Base-by-base conservation (phyloP, 2,888 invertebrate species). In the Cephus nigrinus region DNA sequence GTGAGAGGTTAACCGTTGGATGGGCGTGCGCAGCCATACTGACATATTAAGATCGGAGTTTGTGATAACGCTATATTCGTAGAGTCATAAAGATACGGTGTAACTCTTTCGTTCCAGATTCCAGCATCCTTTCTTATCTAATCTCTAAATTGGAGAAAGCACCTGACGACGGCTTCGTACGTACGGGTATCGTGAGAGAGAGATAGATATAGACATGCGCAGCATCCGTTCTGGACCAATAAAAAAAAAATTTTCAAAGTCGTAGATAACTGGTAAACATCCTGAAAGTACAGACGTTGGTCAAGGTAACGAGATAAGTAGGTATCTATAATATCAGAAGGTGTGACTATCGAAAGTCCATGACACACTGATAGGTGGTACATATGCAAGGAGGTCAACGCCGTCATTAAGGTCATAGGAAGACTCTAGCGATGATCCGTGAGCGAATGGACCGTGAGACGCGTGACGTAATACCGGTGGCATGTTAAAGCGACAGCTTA, bases 21-120 rank as follows among this genome's bases (percentile, higher is more conserved):
- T 80, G 80, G 84, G 84, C 77, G 75, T 74, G 69, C 23, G 40
- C 40, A 55, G 40, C 71, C 77, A 69, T 74, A 75, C 77, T 84
- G 86, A 87, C 86, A 87, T 85, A 87, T 87, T 87, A 87, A 87
- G 87, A 87, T 87, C 84, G 81, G 82, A 78, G 82, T 79, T 80
- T 80, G 83, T 81, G 87, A 87, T 87, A 87, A 83, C 79, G 80
- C 80, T 82, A 82, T 78, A 80, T 81, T 77, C 82, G 77, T 77
- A 69, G 74, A 87, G 85, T 82, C 82, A 82, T 86, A 86, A 85
- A 85, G 84, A 84, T 84, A 87, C 84, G 81, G 82, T 82, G 82
- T 81, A 68, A 79, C 80, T 80, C 83, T 81, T 83, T 81, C 82
- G 82, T 83, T 83, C 82, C 85, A 80, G 81, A 80, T 84, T 86